These are phyloP conservation scores for Diorhabda elongata DNA, from an alignment of 1,140 invertebrate genomes.

Conservation along the genomic window DNA sequence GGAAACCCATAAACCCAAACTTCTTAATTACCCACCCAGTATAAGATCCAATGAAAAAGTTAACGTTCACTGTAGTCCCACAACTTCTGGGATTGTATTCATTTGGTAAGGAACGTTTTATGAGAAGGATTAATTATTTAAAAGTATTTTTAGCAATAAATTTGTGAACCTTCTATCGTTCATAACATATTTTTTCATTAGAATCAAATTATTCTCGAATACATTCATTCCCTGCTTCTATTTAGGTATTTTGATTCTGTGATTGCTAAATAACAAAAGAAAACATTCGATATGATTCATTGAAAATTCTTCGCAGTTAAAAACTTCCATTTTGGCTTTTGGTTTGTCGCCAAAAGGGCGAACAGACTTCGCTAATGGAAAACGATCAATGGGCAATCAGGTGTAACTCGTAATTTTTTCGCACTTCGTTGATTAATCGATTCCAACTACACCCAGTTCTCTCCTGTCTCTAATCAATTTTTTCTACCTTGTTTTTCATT, in stretches of 20 bases:
- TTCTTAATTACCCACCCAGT: too few relatives aligned
- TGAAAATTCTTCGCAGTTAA: background rate
- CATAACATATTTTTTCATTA: too few relatives aligned
- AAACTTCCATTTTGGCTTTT: background rate
- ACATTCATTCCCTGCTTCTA: too few relatives aligned
- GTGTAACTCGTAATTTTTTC: background rate
- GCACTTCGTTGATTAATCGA: slow-evolving; percentile 1
- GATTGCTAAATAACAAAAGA: background rate
- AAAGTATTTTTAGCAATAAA: too few relatives aligned
- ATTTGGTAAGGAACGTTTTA: too few relatives aligned
- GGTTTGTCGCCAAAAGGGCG: background rate
- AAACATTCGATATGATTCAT: background rate
- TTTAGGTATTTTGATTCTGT: background rate
- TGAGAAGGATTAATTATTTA: too few relatives aligned
- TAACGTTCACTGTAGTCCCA: too few relatives aligned
- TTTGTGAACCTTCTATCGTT: too few relatives aligned
- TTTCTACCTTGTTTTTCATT: background rate
- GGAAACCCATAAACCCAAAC: too few relatives aligned
- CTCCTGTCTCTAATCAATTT: background rate
- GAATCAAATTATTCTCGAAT: too few relatives aligned
- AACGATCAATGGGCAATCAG: background rate
- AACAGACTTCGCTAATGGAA: background rate
- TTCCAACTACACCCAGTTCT: background rate
- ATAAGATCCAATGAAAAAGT: too few relatives aligned
- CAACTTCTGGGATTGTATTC: too few relatives aligned